Conservation (phyloP, 1,140 invertebrate genomes). For the Papilio glaucus region DNA sequence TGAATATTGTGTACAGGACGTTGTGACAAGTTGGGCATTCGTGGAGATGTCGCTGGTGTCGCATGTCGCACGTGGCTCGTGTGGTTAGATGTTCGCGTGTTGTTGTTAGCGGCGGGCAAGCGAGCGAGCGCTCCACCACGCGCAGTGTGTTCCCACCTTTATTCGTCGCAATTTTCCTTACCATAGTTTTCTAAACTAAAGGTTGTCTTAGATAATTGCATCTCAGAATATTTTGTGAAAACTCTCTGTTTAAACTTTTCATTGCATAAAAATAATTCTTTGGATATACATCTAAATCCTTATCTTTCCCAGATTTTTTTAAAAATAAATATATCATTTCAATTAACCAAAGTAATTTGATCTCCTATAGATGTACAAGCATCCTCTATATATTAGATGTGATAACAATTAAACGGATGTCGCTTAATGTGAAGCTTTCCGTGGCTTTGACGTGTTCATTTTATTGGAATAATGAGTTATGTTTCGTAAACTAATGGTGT, state of each 20-base stretch:
- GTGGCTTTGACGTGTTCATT: slow-evolving; percentile 34
- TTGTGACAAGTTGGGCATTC: slow-evolving; percentile 48
- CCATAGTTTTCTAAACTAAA: not conserved
- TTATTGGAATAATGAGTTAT: slow-evolving; percentile 50
- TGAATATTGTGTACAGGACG: not conserved
- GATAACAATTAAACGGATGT: slow-evolving; percentile 1
- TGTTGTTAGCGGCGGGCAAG: slow-evolving; percentile 68
- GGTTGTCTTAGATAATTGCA: not conserved
- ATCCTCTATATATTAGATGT: not conserved
- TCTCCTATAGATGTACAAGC: not conserved
- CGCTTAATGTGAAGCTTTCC: slow-evolving; percentile 34
- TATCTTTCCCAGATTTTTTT: too few species aligned
- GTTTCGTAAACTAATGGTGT: slow-evolving; percentile 47
- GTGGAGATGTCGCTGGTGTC: slow-evolving; percentile 55
- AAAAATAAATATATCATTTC: not conserved
- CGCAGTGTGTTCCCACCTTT: slow-evolving; percentile 44
- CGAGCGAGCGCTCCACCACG: slow-evolving; percentile 60
- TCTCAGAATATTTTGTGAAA: not conserved
- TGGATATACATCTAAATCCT: too few species aligned
- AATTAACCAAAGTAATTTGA: not conserved
- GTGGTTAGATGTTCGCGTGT: slow-evolving; percentile 78
- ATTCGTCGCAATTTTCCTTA: not conserved
- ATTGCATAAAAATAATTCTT: too few species aligned
- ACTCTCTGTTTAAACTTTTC: not conserved
- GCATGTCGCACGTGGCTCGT: slow-evolving; percentile 71